A percentile compares a stretch with the other conserved stretches of the same genome.
Conservation (phyloP, 2,113 vertebrate species). For the Rhabdomys dilectus region DNA sequence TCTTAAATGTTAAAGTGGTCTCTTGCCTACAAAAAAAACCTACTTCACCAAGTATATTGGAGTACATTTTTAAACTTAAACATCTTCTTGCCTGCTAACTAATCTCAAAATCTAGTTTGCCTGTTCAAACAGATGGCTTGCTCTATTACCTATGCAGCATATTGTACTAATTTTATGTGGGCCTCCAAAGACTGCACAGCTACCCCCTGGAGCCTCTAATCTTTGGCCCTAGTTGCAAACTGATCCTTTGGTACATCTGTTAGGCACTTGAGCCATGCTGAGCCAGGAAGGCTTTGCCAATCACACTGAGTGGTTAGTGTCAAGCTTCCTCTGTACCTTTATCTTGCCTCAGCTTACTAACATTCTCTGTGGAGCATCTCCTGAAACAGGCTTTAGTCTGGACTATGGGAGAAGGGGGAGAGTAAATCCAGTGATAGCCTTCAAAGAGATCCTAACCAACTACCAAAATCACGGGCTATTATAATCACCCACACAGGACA, state of each 20-base stretch:
- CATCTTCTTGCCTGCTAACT: conserved; percentile 32
- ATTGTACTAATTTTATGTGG: conserved; percentile 68
- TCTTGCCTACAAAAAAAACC: not conserved
- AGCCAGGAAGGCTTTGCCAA: conserved; percentile 33
- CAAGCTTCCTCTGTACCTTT: not conserved
- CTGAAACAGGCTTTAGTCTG: not conserved
- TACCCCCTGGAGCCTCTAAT: conserved; percentile 32
- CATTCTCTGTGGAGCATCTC: not conserved
- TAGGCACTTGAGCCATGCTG: conserved; percentile 52
- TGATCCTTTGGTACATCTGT: conserved; percentile 74
- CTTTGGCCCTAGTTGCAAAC: conserved; percentile 55
- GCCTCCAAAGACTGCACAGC: conserved; percentile 32
- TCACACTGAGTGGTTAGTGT: not conserved
- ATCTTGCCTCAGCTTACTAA: not conserved
- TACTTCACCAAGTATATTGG: conserved; percentile 10
- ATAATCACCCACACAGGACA: not conserved
- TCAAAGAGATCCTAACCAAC: not conserved
- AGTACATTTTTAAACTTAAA: conserved; percentile 41
- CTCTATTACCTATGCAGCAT: conserved; percentile 39
- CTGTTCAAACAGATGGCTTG: conserved; percentile 59
- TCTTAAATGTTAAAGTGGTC: conserved; percentile 36
- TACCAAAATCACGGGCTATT: not conserved
- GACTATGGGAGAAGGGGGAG: not conserved
- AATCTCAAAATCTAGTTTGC: conserved; percentile 61
- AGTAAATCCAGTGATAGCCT: not conserved